A percentile compares a stretch with the other conserved stretches of the same genome.
These are phyloP conservation scores for Syngnathus acus DNA, from an alignment of 2,797 vertebrate species.

Conservation along the genomic window DNA sequence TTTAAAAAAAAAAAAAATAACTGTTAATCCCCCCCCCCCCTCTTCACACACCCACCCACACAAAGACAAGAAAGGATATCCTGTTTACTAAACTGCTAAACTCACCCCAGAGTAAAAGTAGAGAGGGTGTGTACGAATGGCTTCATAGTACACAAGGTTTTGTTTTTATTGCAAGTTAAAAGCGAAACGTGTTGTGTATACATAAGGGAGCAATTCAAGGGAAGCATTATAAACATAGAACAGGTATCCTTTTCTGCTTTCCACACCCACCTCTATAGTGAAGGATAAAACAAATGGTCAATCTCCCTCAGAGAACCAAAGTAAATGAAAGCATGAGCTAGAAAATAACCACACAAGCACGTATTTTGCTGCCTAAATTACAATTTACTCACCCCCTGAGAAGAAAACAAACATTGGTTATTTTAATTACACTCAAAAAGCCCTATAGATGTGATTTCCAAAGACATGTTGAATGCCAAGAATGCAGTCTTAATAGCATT, in stretches of 20 bases:
- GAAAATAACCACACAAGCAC: neutral
- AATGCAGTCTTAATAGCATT: conserved; percentile 24
- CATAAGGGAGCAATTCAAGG: neutral
- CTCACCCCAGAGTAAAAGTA: conserved; percentile 33
- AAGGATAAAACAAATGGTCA: neutral
- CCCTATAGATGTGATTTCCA: conserved; percentile 39
- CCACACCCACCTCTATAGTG: neutral
- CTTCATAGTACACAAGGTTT: conserved; percentile 26
- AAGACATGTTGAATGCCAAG: conserved; percentile 37
- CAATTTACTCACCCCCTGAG: conserved; percentile 25
- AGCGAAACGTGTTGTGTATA: neutral
- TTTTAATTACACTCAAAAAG: conserved; percentile 42
- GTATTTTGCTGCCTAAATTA: conserved; percentile 46
- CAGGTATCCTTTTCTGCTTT: neutral
- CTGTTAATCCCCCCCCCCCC: too few species aligned
- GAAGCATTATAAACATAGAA: neutral
- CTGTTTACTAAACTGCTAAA: conserved; percentile 47
- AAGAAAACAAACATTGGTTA: conserved; percentile 30
- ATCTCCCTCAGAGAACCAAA: neutral
- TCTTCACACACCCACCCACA: neutral
- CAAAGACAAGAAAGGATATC: conserved; percentile 34
- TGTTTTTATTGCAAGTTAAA: neutral
- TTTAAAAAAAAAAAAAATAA: too few species aligned
- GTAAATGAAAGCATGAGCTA: neutral
- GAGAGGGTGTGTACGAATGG: conserved; percentile 14